These are phyloP conservation scores for Bambusicola thoracicus DNA, from an alignment of 2,113 vertebrate species.

Conservation along the genomic window DNA sequence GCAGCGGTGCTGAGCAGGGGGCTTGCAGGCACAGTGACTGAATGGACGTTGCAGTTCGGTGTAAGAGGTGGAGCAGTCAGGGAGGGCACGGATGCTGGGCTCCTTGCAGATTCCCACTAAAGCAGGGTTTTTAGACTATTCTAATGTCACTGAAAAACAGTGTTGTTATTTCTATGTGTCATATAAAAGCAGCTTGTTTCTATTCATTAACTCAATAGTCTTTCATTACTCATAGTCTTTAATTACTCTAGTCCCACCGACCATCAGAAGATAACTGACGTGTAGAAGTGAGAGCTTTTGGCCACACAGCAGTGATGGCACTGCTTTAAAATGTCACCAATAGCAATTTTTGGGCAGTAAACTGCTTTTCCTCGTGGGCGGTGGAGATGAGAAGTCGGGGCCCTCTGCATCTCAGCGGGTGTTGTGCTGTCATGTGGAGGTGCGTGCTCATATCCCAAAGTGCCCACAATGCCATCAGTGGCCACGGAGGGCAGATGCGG, in stretches of 20 bases:
- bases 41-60: background rate
- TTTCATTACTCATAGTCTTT: background rate
- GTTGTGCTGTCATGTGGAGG: background rate
- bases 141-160: background rate
- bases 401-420: background rate
- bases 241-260: background rate
- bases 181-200: background rate
- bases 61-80: background rate
- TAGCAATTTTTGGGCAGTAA: background rate
- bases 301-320: background rate
- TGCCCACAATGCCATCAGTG: background rate
- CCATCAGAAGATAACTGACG: background rate
- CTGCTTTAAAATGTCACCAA: background rate
- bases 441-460: background rate
- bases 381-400: background rate
- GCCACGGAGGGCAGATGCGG: background rate
- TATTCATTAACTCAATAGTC: background rate
- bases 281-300: background rate
- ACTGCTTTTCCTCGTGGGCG: background rate
- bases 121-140: background rate
- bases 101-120: background rate
- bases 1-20: background rate
- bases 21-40: background rate
- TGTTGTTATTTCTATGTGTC: fast-evolving
- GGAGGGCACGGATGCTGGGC: background rate